Evolutionary conservation across 2,888 invertebrate genomes (phyloP), one percentile per base, ranked within the genome.

Genomic region (Drosophila colorata): DNA sequence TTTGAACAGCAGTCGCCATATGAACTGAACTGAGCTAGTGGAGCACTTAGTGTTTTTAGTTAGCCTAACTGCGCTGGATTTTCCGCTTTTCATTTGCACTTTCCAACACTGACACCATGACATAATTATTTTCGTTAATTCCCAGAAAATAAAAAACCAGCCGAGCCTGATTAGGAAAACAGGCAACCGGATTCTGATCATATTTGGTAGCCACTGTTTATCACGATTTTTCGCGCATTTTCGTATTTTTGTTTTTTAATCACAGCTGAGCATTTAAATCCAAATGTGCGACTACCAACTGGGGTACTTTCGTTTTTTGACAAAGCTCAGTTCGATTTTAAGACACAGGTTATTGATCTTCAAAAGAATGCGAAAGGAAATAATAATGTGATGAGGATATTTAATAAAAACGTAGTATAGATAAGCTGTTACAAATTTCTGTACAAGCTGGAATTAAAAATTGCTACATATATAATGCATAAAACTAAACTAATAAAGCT

Each of bases 81-180:
- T 89, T 85, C 80, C 74, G 77, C 79, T 79, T 79, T 85, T 89
- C 83, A 77, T 87, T 85, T 82, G 78, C 81, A 82, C 85, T 85
- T 87, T 84, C 80, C 78, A 82, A 72, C 82, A 82, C 74, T 87
- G 90, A 86, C 90, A 90, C 88, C 87, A 77, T 90, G 86, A 88
- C 90, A 90, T 89, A 90, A 90, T 90, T 90, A 79, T 73, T 69
- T 47, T 47, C 40, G 28, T 35, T 53, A 28, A 58, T 41, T 23
- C 37, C 28, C 41, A 55, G 48, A 35, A 41, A 41, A 49, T 16
- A 57, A 67, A 66, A 74, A 83, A 88, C 81, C 74, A 68, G 74
- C 60, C 28, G 46, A 69, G 69, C 85, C 86, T 76, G 83, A 83
- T 88, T 80, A 16, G 59, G 48, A 41, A 47, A 56, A 23, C 23